Evolutionary conservation across 2,113 vertebrate species (phyloP).

Genomic region (Sander lucioperca): DNA sequence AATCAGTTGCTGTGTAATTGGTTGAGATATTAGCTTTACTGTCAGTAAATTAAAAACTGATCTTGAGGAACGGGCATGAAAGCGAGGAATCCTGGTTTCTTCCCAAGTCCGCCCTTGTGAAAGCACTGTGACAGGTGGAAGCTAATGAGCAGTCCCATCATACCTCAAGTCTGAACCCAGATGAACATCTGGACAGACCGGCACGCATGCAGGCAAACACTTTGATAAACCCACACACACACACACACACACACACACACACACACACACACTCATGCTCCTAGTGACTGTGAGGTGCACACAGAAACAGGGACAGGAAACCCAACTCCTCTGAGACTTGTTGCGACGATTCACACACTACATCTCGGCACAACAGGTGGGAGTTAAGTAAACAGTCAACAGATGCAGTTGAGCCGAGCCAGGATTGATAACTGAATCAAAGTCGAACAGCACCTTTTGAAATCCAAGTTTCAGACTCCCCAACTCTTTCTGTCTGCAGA

Average conservation of each 20-base stretch:
- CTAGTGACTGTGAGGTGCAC: background rate
- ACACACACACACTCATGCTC: background rate
- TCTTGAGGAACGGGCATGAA: constrained; percentile 80
- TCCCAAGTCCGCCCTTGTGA: constrained; percentile 50
- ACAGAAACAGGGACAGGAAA: background rate
- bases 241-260: background rate
- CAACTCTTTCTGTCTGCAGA: constrained; percentile 1
- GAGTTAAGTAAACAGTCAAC: constrained; percentile 25
- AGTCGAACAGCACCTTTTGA: constrained; percentile 19
- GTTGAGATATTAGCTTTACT: constrained; percentile 85
- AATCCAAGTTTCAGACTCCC: constrained; percentile 4
- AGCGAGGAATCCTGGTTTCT: constrained; percentile 43
- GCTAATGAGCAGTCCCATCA: constrained; percentile 60
- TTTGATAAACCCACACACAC: constrained; percentile 2
- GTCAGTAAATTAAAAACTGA: constrained; percentile 87
- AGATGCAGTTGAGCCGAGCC: background rate
- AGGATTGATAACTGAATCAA: background rate
- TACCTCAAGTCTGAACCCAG: constrained; percentile 36
- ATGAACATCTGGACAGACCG: constrained; percentile 68
- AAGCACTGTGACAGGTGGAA: constrained; percentile 62
- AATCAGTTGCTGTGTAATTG: constrained; percentile 85
- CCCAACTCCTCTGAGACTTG: constrained; percentile 2
- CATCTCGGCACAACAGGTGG: constrained; percentile 40
- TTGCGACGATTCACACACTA: background rate
- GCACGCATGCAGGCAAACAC: constrained; percentile 10